phyloP scores from a whole-genome alignment of 2,888 invertebrate species.

The Dryobota labecula region DNA sequence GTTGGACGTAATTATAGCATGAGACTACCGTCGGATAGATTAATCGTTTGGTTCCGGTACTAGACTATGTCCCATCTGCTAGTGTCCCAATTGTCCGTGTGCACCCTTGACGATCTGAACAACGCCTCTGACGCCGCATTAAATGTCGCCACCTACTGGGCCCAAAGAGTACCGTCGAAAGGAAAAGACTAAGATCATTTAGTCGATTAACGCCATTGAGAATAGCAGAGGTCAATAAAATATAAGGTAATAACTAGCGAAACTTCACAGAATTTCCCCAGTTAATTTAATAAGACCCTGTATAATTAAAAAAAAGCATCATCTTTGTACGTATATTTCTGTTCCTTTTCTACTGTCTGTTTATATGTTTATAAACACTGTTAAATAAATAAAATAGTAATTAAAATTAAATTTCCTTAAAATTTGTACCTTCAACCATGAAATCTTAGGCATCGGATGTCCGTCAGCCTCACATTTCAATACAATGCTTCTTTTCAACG shows the following conservation, averaged over 20 bases:
- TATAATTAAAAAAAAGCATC: not conserved
- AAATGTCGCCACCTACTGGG: no score
- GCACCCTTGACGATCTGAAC: no score
- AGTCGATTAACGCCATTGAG: not conserved
- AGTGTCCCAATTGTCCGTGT: no score
- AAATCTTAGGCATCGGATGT: slow-evolving; percentile 90
- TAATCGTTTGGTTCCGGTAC: not conserved
- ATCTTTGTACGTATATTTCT: not conserved
- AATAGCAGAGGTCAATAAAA: not conserved
- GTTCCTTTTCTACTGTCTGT: not conserved
- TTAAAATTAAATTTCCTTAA: not conserved
- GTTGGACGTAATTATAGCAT: no score
- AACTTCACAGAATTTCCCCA: not conserved
- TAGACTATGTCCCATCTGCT: no score
- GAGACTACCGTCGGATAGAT: not conserved
- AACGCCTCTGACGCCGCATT: no score
- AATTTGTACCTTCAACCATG: slow-evolving; percentile 90
- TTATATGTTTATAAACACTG: not conserved
- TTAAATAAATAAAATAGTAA: not conserved
- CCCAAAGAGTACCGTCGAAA: no score
- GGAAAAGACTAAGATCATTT: not conserved
- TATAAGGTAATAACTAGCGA: not conserved
- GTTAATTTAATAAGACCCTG: not conserved
- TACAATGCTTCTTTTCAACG: slow-evolving; percentile 83
- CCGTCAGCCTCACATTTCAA: slow-evolving; percentile 90